Evolutionary conservation across 2,113 vertebrate species (phyloP), one percentile per base, ranked within the genome.

Genomic region (Campylomormyrus numenius): DNA sequence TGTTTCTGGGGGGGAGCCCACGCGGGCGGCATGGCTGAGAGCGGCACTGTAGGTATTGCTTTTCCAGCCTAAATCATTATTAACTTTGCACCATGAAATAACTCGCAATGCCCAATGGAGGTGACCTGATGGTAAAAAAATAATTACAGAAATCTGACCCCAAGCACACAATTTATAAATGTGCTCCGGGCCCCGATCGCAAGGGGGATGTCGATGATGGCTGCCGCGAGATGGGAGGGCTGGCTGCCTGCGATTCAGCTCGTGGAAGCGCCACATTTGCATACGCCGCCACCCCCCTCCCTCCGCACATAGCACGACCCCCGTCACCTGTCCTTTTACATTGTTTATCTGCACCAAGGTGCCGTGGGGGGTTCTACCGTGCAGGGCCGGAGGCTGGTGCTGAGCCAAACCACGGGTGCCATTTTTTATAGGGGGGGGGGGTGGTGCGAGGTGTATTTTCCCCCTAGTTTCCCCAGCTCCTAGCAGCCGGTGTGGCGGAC

Each of bases 401-500:
- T 6, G 17, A 89, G 49, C 48, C 11, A 27, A 80, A 39, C 46
- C 17, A 24, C 35, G 48, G 88, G 39, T 17, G 62, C 62, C 88
- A 50, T n/a, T 74, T 49, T 70, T 74, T 46, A 39, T 53, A 3
- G 35, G 35, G 35, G 48, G n/a, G 13, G 49, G 48, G 11, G 50
- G 46, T n/a, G 13, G 4, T 7, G 15, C 4, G n/a, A 86, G 50
- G 27, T 87, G 3, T 89, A 92, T 92, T 89, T 91, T 88, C 88
- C 90, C 89, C 91, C 91, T 52, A 49, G 49, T 24, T 27, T 50
- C 90, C 83, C 92, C 90, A 88, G 90, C 86, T 91, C 90, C 92
- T 90, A 90, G 89, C 88, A 39, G 92, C 92, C 74, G 85, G 85
- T 90, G 88, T 84, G 89, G 88, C 88, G 87, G 88, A 27, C 21